Conservation (phyloP, 1,140 invertebrate species). For the Araneus ventricosus region DNA sequence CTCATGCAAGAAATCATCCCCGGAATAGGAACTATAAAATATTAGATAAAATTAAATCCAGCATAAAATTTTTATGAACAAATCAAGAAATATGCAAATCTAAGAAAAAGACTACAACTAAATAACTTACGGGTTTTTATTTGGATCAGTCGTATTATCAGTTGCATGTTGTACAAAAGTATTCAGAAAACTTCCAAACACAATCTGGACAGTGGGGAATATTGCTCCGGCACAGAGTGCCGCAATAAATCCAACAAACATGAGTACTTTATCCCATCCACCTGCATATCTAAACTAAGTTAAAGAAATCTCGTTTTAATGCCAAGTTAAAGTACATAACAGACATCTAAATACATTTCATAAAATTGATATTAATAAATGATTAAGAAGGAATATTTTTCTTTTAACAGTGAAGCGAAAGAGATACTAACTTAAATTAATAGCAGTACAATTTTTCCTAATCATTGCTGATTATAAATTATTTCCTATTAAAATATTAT, state of each 20-base stretch:
- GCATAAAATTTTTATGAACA: not conserved
- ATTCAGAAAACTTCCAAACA: constrained; percentile 85
- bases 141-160: not conserved
- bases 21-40: not conserved
- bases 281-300: constrained; percentile 81
- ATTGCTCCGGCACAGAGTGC: constrained; percentile 83
- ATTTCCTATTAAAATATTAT: too few relatives aligned
- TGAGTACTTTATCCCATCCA: constrained; percentile 83
- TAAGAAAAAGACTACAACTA: too few relatives aligned
- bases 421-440: too few relatives aligned
- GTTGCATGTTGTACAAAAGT: constrained; percentile 79
- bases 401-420: too few relatives aligned
- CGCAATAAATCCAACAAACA: constrained; percentile 83
- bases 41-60: not conserved
- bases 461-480: too few relatives aligned
- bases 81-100: not conserved
- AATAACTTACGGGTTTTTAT: not conserved
- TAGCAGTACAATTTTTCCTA: too few relatives aligned
- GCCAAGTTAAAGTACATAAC: too few relatives aligned
- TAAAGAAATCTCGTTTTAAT: too few relatives aligned
- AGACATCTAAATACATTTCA: too few relatives aligned
- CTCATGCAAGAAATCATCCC: not conserved
- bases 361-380: constrained; percentile 57
- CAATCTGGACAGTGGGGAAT: constrained; percentile 85
- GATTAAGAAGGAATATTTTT: too few relatives aligned